Conservation (phyloP, 2,888 invertebrate species). For the Hirtodrosophila histrioides region DNA sequence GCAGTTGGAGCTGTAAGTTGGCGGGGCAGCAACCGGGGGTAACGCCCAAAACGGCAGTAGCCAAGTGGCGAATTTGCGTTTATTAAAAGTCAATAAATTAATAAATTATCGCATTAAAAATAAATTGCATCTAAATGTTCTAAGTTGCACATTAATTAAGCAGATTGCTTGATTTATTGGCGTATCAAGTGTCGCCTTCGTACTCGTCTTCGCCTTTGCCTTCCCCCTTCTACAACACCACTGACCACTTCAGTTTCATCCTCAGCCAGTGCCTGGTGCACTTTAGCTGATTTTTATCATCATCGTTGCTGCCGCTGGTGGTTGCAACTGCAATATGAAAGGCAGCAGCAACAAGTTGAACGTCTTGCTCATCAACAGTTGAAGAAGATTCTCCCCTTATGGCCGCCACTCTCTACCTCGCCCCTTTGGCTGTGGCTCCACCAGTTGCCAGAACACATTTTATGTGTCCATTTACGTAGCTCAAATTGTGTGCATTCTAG, state of each 20-base stretch:
- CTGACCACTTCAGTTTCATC: background rate
- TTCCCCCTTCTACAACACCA: conserved; percentile 2
- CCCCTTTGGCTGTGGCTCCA: background rate
- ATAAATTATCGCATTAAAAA: conserved; percentile 85
- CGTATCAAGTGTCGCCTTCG: conserved; percentile 82
- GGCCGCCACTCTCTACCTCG: background rate
- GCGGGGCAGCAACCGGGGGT: background rate
- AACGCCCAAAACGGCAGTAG: too few relatives aligned
- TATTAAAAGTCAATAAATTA: conserved; percentile 85
- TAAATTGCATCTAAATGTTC: conserved; percentile 85
- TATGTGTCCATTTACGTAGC: conserved; percentile 77
- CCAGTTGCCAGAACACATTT: conserved; percentile 57
- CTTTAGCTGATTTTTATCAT: conserved; percentile 71
- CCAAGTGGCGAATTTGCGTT: conserved; percentile 27
- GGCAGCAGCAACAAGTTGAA: conserved; percentile 46
- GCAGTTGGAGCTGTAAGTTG: background rate
- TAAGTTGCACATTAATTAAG: conserved; percentile 85
- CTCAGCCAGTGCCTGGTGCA: conserved; percentile 32
- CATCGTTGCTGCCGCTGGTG: conserved; percentile 8
- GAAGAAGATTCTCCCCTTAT: conserved; percentile 17
- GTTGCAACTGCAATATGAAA: conserved; percentile 7
- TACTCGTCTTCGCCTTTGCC: background rate
- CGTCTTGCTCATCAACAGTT: conserved; percentile 54
- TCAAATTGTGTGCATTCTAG: conserved; percentile 74
- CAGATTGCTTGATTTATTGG: conserved; percentile 85